Evolutionary conservation across 2,888 invertebrate genomes (phyloP).

Genomic region (Cataglyphis livida): DNA sequence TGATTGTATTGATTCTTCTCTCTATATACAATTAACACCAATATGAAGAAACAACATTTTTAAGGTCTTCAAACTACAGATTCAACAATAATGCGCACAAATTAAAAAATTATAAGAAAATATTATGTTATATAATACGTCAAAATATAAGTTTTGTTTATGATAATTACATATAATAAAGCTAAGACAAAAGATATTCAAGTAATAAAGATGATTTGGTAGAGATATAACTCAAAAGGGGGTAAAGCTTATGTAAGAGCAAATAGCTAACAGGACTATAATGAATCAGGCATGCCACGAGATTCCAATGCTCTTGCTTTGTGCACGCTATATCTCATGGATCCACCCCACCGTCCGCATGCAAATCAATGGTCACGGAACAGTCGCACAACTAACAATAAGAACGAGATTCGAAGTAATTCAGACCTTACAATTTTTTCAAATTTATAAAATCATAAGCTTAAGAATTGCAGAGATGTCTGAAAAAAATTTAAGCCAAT

Average conservation of each 20-base stretch:
- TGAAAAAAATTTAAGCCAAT: neutral
- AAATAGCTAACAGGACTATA: constrained; percentile 3
- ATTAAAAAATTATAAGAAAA: neutral
- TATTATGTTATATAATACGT: neutral
- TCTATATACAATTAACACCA: neutral
- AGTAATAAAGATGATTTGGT: neutral
- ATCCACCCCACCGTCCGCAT: constrained; percentile 14
- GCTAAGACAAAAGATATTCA: neutral
- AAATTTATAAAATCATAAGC: neutral
- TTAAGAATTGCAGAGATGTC: neutral
- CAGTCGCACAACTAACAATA: constrained; percentile 8
- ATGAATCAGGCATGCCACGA: constrained; percentile 33
- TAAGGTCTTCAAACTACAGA: neutral
- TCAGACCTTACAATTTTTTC: neutral
- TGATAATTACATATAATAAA: constrained; percentile 2
- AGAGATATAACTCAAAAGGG: neutral
- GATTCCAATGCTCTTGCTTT: constrained; percentile 10
- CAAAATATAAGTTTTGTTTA: constrained; percentile 3
- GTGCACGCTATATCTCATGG: neutral
- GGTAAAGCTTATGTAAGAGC: neutral
- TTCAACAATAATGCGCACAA: neutral
- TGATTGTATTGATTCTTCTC: neutral
- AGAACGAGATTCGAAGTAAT: neutral
- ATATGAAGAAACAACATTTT: neutral
- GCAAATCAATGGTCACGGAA: constrained; percentile 17